Percentiles rank a stretch among this genome's conserved stretches.
These are phyloP conservation scores for Netelia virgata DNA, from an alignment of 2,888 invertebrate species.

Conservation along the genomic window DNA sequence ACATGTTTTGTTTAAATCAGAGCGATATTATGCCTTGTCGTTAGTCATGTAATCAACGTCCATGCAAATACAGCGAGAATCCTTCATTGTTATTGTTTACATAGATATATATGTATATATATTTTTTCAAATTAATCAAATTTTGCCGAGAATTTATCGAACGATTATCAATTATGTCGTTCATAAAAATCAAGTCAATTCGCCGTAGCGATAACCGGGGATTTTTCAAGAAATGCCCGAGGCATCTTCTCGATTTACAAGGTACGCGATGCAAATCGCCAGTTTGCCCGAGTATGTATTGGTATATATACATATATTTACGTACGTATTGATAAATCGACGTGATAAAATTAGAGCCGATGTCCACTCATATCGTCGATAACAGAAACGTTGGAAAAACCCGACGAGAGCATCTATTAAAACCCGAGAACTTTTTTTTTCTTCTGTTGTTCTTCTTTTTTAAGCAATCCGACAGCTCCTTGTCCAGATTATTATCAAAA, in stretches of 20 bases:
- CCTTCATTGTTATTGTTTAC: background rate
- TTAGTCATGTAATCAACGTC: background rate
- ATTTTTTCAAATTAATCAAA: constrained; percentile 16
- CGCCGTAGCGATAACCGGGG: constrained; percentile 8
- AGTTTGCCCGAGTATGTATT: background rate
- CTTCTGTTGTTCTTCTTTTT: constrained; percentile 11
- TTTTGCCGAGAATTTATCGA: background rate
- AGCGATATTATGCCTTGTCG: background rate
- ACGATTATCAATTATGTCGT: constrained; percentile 3
- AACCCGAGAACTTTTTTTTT: background rate
- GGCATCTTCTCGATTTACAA: constrained; percentile 37
- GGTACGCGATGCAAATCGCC: constrained; percentile 3
- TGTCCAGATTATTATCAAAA: constrained; percentile 8
- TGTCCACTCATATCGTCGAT: background rate
- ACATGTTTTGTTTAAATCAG: constrained; percentile 27
- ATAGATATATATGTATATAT: too few relatives aligned
- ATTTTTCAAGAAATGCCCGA: constrained; percentile 19
- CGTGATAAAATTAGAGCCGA: background rate
- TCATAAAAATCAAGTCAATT: background rate
- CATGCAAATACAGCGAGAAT: background rate
- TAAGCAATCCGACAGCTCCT: constrained; percentile 11
- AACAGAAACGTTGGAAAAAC: background rate
- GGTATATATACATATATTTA: too few relatives aligned
- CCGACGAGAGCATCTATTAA: background rate
- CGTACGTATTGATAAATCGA: constrained; percentile 5